A percentile compares a stretch with the other conserved stretches of the same genome.
Evolutionary conservation across 2,888 invertebrate species (phyloP).

Genomic region (Lycophotia porphyrea): DNA sequence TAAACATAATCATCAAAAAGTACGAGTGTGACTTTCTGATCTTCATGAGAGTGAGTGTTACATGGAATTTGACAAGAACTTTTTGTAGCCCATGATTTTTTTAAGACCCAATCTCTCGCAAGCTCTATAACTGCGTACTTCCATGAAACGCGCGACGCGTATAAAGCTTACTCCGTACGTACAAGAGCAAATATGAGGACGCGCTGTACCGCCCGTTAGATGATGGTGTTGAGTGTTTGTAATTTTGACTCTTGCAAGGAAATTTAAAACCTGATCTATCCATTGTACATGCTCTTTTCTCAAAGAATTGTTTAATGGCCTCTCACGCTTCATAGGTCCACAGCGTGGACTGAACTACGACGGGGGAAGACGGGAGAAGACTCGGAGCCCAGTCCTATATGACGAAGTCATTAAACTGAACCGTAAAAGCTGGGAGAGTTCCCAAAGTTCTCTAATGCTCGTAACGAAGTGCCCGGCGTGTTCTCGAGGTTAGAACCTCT

Average conservation of each 20-base stretch:
- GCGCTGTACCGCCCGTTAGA: neutral
- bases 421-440: too few species aligned
- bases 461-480: too few species aligned
- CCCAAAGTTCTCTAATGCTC: too few species aligned
- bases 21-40: neutral
- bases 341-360: too few species aligned
- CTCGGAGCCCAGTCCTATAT: too few species aligned
- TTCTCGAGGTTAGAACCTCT: too few species aligned
- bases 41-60: neutral
- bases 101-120: neutral
- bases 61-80: neutral
- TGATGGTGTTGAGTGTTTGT: neutral
- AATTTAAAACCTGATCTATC: neutral
- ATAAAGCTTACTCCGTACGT: neutral
- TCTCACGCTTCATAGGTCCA: too few species aligned
- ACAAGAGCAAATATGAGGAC: neutral
- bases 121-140: neutral
- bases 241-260: neutral
- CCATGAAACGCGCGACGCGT: neutral
- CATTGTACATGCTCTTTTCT: neutral
- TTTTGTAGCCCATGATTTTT: neutral
- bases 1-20: neutral
- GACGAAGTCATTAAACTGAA: too few species aligned
- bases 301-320: too few species aligned
- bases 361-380: too few species aligned